Base-by-base conservation (phyloP, 2,888 invertebrate genomes). In the Labia minor region DNA sequence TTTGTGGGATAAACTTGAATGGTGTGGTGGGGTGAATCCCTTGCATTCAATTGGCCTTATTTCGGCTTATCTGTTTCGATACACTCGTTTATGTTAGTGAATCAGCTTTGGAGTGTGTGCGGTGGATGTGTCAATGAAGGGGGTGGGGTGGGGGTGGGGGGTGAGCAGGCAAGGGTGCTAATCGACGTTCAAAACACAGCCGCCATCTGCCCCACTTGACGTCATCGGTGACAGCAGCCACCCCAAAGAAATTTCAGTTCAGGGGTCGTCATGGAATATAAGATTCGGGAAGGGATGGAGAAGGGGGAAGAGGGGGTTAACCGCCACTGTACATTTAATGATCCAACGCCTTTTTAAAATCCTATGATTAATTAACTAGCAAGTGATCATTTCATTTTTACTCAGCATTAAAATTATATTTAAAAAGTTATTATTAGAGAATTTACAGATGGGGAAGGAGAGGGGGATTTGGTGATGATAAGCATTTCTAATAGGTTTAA, bases 51-150 rank as follows among this genome's bases (percentile, higher is more conserved):
- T 49, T 49, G 49, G 49, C 49, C 49, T 49, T 49, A 49, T 49
- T 49, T 49, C 49, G 49, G 49, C 49, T 49, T 49, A 49, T 49
- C 49, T 49, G 49, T 49, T 49, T 49, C 49, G 49, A 49, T 49
- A 49, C 49, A 49, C 49, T 49, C 49, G 49, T 49, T 49, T 49
- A 49, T 49, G 49, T 49, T 49, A 49, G 49, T 49, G 49, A 49
- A 49, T 49, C 49, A 49, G 49, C 49, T 49, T 49, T 49, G 49
- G 49, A 49, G 26, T 10, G 49, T 49, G 49, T 49, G 49, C 49
- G 49, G 49, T 49, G 49, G 49, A 49, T 49, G 49, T 49, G 49
- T 49, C 49, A 49, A 49, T 49, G 49, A 49, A 49, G 2, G 3
- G n/a, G 16, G 16, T 33, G 33, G 11, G 11, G 11, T 33, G 33